phyloP scores from a whole-genome alignment of 2,113 vertebrate species.

The Colistium nudipinnis region DNA sequence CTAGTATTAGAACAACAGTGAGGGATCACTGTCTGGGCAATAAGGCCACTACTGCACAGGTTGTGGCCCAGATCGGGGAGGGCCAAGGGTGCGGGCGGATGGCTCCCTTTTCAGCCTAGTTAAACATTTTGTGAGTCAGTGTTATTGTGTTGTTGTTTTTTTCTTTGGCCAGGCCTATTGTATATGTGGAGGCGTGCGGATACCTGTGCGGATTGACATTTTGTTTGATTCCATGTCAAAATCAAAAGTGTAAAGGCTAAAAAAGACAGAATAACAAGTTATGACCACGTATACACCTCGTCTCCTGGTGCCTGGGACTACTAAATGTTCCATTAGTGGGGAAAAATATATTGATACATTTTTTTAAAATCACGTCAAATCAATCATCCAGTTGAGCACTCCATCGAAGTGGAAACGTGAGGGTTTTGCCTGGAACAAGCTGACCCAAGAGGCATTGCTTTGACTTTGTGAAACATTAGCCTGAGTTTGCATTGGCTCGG shows the following conservation, averaged over 20 bases:
- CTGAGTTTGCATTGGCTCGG: constrained; percentile 59
- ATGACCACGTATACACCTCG: not conserved
- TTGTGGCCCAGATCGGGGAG: constrained; percentile 49
- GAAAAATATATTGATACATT: no score
- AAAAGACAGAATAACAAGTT: not conserved
- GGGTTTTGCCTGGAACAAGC: constrained; percentile 38
- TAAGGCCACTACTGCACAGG: constrained; percentile 72
- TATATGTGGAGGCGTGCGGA: constrained; percentile 30
- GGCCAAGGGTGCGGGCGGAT: constrained; percentile 44
- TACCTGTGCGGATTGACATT: constrained; percentile 33
- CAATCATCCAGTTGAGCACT: not conserved
- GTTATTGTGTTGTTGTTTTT: constrained; percentile 25
- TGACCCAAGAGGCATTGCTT: constrained; percentile 46
- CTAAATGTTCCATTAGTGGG: no score
- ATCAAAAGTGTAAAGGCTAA: not conserved
- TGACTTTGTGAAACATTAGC: constrained; percentile 68
- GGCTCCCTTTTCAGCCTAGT: constrained; percentile 55
- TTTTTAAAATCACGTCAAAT: constrained; percentile 7
- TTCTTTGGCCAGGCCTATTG: constrained; percentile 39
- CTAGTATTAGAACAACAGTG: constrained; percentile 86
- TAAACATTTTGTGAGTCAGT: constrained; percentile 55
- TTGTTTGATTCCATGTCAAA: constrained; percentile 24
- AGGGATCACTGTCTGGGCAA: constrained; percentile 78
- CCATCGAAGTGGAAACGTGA: constrained; percentile 16
- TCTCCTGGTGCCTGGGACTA: no score